Evolutionary conservation across 1,140 invertebrate species (phyloP).

Genomic region (Lasaia peninsularis): DNA sequence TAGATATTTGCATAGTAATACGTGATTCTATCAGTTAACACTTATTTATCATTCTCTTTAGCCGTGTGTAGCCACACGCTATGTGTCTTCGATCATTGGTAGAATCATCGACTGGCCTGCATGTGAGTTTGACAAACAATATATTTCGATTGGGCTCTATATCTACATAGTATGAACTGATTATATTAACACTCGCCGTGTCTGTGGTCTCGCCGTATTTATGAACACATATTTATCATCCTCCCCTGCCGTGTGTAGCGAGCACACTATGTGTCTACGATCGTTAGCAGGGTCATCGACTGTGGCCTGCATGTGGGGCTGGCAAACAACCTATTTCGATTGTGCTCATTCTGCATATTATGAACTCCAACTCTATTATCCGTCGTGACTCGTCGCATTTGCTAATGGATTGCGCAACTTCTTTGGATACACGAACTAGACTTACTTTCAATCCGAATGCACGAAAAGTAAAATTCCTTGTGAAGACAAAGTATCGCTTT

Average conservation of each 20-base stretch:
- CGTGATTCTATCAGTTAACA: no score
- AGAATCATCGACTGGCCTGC: no score
- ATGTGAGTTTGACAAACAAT: neutral
- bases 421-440: neutral
- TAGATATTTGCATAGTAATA: no score
- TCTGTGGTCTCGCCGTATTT: neutral
- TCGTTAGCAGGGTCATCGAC: slow-evolving; percentile 50
- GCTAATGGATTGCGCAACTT: slow-evolving; percentile 23
- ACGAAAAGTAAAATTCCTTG: no score
- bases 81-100: no score
- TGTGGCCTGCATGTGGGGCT: slow-evolving; percentile 29
- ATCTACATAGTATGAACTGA: neutral
- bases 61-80: no score
- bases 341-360: slow-evolving; percentile 36
- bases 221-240: neutral
- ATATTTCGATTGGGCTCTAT: neutral
- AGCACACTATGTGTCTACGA: slow-evolving; percentile 32
- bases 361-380: slow-evolving; percentile 25
- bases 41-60: no score
- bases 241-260: slow-evolving; percentile 24
- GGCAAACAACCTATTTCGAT: slow-evolving; percentile 39
- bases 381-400: slow-evolving; percentile 23
- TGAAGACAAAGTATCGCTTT: no score
- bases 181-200: neutral
- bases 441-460: no score